Conservation (phyloP, 2,888 invertebrate species). For the Thera obeliscata region DNA sequence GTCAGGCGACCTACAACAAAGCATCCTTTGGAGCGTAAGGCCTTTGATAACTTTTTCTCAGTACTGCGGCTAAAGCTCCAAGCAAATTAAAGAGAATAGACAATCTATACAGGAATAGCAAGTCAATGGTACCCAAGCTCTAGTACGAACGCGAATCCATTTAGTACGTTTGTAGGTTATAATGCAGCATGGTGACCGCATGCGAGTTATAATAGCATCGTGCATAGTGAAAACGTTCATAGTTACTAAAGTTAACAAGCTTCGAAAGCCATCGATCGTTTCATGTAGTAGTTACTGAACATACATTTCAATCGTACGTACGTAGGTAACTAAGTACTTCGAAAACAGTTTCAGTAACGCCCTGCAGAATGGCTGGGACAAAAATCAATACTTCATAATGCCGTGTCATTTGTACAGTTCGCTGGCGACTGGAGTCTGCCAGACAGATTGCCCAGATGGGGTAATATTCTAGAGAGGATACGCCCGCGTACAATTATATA, state of each 20-base stretch:
- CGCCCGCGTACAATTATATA: slow-evolving; percentile 31
- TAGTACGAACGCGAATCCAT: slow-evolving; percentile 9
- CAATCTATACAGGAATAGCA: slow-evolving; percentile 26
- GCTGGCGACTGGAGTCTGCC: slow-evolving; percentile 25
- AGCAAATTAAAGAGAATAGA: slow-evolving; percentile 32
- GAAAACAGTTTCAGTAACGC: slow-evolving; percentile 25
- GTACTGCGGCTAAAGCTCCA: slow-evolving; percentile 33
- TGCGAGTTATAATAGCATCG: slow-evolving; percentile 4
- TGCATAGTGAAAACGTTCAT: slow-evolving; percentile 5
- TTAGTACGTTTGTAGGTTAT: slow-evolving; percentile 28
- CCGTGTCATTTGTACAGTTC: slow-evolving; percentile 37
- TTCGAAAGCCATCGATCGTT: slow-evolving; percentile 1
- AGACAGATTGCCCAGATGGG: slow-evolving; percentile 24
- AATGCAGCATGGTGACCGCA: slow-evolving; percentile 22
- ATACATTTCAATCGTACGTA: background rate
- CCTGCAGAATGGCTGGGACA: slow-evolving; percentile 31
- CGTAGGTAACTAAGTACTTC: background rate
- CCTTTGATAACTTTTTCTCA: slow-evolving; percentile 41
- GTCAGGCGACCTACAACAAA: slow-evolving; percentile 40
- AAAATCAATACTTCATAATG: slow-evolving; percentile 41
- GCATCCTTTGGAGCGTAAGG: slow-evolving; percentile 40
- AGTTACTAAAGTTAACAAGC: slow-evolving; percentile 19
- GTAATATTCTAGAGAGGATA: slow-evolving; percentile 16
- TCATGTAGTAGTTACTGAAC: background rate
- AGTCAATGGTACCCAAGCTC: slow-evolving; percentile 10